Evolutionary conservation across 2,888 invertebrate genomes (phyloP), one percentile per base, ranked within the genome.

Genomic region (Oscheius sp.): DNA sequence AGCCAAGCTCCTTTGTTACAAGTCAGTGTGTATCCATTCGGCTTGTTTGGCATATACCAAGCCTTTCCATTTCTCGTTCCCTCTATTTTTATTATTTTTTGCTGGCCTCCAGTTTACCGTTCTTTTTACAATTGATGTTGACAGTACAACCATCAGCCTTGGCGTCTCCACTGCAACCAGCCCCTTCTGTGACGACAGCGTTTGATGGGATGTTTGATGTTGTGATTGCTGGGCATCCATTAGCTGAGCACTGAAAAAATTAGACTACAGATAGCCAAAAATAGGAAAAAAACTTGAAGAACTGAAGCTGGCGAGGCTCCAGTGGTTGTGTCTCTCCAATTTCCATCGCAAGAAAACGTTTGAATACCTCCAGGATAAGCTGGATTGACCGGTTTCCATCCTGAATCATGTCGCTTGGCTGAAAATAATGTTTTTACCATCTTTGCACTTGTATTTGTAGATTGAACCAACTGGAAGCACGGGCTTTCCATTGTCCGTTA

Each of bases 31-130:
- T 66, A 57, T 2, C 66, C 66, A 17, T 10, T 55, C 4, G 66
- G 66, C 17, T 66, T 57, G 27, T 39, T 39, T 12, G 55, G 46
- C 66, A 66, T 66, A 20, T 45, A 66, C 23, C 17, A 66, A 15
- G 55, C 66, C 10, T 55, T 8, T 3, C 42, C 50, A 27, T 12
- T 63, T 5, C 63, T 25, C 8, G 34, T 17, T 3, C 33, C 34
- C 5, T 55, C 34, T 34, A n/a, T 10, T 50, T 50, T 4, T 50
- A 3, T 50, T 3, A 50, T 50, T 57, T 57, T 20, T 20, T 8
- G n/a, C 42, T 48, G 34, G 50, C 5, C 52, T 20, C 20, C 15
- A 17, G 23, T 12, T 5, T 37, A 39, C 37, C 45, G 20, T 10
- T 17, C 42, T 58, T 58, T 4, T 17, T n/a, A 39, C 65, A 65